Evolutionary conservation across 2,888 invertebrate species (phyloP), one percentile per base, ranked within the genome.

Genomic region (Xestoiulus laeticollis): DNA sequence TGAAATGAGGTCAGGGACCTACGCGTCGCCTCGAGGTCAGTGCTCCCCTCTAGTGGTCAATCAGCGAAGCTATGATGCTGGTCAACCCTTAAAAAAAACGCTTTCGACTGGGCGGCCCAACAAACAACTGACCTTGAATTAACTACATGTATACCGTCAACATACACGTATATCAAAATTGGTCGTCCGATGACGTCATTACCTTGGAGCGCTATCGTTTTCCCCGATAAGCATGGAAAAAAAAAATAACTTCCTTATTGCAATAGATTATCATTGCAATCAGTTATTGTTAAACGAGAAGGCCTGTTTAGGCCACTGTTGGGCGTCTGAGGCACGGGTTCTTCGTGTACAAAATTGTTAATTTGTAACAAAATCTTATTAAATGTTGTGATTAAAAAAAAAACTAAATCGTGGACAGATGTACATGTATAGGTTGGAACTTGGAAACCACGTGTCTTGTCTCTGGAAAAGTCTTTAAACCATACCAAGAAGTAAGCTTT

Each of bases 1-100:
- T 19, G 59, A 59, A 59, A 59, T 59, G 59, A 59, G 59, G 59
- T 59, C 59, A 59, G 59, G 59, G 59, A 59, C 59, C 59, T 59
- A 19, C 59, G 59, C 19, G 19, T 19, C 59, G 59, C n/a, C n/a
- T 19, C 59, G 59, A n/a, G 59, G 59, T 59, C 59, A 59, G 59
- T 59, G 59, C 59, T 59, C 59, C 59, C 48, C 59, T 59, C 59
- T 59, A 59, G 59, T 59, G 59, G 59, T 59, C 59, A 59, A 19
- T 59, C 59, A 5, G 59, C n/a, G 59, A 59, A 59, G 59, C 59
- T 59, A 48, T 43, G 43, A n/a, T 5, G 59, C 59, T 59, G 59
- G 59, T n/a, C 59, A 59, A 59, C 59, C 59, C 59, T 59, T 59
- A 12, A 48, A 48, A 48, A 38, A 48, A 6, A 48, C 16, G 48